phyloP scores from a whole-genome alignment of 2,113 vertebrate genomes.

The Petromus typicus region DNA sequence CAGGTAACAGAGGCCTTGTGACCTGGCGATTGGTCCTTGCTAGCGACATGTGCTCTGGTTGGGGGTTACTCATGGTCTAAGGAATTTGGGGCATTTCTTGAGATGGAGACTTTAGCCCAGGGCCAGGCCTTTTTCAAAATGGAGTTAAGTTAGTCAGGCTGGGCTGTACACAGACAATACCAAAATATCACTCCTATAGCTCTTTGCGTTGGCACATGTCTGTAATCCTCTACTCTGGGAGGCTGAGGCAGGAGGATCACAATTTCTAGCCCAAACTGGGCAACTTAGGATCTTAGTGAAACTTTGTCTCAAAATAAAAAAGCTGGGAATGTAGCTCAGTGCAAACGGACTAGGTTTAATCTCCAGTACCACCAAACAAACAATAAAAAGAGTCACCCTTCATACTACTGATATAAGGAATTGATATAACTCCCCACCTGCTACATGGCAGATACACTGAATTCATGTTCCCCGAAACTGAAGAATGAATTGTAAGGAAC shows the following conservation, averaged over 20 bases:
- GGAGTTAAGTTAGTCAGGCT: too few relatives aligned
- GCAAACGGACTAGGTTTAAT: not conserved
- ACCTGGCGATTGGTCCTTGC: too few relatives aligned
- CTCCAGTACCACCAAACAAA: not conserved
- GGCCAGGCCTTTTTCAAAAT: too few relatives aligned
- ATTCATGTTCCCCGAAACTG: not conserved
- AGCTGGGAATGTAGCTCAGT: not conserved
- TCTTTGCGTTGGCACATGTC: not conserved
- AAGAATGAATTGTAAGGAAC: not conserved
- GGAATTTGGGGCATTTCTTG: too few relatives aligned
- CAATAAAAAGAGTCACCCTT: not conserved
- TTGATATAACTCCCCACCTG: not conserved
- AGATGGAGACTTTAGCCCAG: too few relatives aligned
- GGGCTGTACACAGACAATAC: not conserved
- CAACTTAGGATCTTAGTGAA: not conserved
- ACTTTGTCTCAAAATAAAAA: not conserved
- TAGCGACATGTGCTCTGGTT: too few relatives aligned
- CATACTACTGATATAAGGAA: not conserved
- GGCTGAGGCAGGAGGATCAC: not conserved
- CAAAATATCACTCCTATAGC: not conserved
- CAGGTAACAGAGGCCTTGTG: too few relatives aligned
- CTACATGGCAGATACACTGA: not conserved
- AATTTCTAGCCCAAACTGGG: not conserved
- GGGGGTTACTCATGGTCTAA: too few relatives aligned
- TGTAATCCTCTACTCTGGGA: not conserved